Evolutionary conservation across 2,797 vertebrate genomes (phyloP), one percentile per base, ranked within the genome.

Genomic region (Australoheros facetus): DNA sequence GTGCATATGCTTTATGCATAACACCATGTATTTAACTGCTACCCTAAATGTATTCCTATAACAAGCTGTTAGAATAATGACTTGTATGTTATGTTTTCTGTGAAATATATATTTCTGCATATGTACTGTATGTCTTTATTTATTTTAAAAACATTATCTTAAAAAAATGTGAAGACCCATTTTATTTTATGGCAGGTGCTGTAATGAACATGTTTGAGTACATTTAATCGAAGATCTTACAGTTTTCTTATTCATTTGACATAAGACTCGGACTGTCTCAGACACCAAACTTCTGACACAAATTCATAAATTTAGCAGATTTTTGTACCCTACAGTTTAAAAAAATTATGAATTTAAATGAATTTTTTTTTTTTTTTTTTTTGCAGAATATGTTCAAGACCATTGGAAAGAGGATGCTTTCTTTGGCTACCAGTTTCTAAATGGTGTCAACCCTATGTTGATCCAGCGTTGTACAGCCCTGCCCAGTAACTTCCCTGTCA

Each of bases 381-480:
- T 78, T 56, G 1, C 81, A 95, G 93, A 89, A 0, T 93, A 92
- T 37, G 78, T 92, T 6, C 70, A 84, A 16, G 0, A 92, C 13
- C 84, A 95, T 7, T 95, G 94, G 94, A 85, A 72, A 59, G 84
- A 94, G 0, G 92, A 95, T 26, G 57, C 14, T 3, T 90, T 95
- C n/a, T 95, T 95, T 16, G 92, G 83, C 32, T 90, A 90, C 83
- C 94, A 94, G 88, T 93, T n/a, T 76, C 84, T 95, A 23, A 94
- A 95, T 48, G 92, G 93, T 12, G 10, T 78, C 57, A 93, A 95
- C 74, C 93, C 93, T 78, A 89, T 86, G 0, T 5, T 94, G 88
- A 94, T 95, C 73, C 37, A 3, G 39, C 73, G 84, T 5, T 94
- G 92, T 32, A 73, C 58, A 54, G 11, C 45, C 26, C 72, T 94